Percentiles rank a stretch among this genome's conserved stretches.
phyloP scores from a whole-genome alignment of 2,888 invertebrate species.

The Cryptophagus acutangulus region DNA sequence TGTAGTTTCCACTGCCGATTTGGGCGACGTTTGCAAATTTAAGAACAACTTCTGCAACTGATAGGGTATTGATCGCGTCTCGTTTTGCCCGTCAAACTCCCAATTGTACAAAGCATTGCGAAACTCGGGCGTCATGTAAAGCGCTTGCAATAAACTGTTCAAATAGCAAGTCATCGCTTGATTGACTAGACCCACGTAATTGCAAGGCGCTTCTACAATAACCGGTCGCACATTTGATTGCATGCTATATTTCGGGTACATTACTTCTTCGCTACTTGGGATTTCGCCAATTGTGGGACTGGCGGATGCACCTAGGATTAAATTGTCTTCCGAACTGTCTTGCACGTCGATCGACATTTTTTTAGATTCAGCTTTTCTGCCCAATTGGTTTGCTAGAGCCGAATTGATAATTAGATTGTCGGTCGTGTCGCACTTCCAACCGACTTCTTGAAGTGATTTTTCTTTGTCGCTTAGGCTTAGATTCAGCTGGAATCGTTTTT shows the following conservation, averaged over 20 bases:
- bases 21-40: slow-evolving; percentile 75
- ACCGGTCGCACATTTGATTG: neutral
- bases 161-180: slow-evolving; percentile 92
- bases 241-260: neutral
- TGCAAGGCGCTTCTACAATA: slow-evolving; percentile 30
- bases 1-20: slow-evolving; percentile 78
- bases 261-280: neutral
- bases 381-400: neutral
- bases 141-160: slow-evolving; percentile 80
- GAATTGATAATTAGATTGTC: neutral
- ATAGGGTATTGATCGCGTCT: slow-evolving; percentile 72
- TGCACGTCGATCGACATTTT: slow-evolving; percentile 31
- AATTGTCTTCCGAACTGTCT: slow-evolving; percentile 44
- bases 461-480: slow-evolving; percentile 47
- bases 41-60: slow-evolving; percentile 82
- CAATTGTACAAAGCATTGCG: slow-evolving; percentile 82
- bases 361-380: slow-evolving; percentile 23
- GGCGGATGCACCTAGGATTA: slow-evolving; percentile 48
- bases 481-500: too few species aligned
- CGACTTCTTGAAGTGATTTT: slow-evolving; percentile 48
- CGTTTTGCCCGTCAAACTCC: slow-evolving; percentile 70
- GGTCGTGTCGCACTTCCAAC: slow-evolving; percentile 36
- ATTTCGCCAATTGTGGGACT: slow-evolving; percentile 39
- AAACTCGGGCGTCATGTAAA: slow-evolving; percentile 91
- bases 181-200: slow-evolving; percentile 76